These are phyloP conservation scores for Tenualosa ilisha DNA, from an alignment of 2,797 vertebrate genomes.

Conservation along the genomic window DNA sequence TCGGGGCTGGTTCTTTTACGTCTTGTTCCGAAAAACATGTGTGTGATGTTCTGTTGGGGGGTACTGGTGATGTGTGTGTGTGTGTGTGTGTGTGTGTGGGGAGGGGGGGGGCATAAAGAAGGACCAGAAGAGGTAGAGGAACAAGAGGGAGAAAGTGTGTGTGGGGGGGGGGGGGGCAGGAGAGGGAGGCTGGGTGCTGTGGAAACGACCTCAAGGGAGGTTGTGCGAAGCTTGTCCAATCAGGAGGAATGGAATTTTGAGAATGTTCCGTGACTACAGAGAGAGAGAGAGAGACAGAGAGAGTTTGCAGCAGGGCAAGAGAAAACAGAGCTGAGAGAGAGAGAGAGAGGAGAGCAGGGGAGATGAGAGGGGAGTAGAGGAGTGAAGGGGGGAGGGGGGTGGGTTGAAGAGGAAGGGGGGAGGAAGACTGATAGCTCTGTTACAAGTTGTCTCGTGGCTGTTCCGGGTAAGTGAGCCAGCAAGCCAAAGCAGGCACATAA, in stretches of 20 bases:
- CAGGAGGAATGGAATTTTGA: conserved; percentile 50
- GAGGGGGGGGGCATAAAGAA: conserved; percentile 32
- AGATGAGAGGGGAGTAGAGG: neutral
- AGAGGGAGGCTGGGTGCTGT: neutral
- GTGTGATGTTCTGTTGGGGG: neutral
- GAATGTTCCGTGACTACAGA: conserved; percentile 51
- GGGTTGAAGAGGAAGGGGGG: neutral
- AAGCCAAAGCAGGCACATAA: neutral
- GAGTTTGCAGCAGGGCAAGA: neutral
- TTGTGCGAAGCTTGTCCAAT: conserved; percentile 29
- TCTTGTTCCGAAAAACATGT: conserved; percentile 4
- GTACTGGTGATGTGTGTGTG: conserved; percentile 26
- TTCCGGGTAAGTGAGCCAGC: neutral
- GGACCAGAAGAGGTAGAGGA: too few relatives aligned
- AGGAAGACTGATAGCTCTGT: conserved; percentile 27
- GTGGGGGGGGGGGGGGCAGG: conserved; percentile 32
- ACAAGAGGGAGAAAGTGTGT: too few relatives aligned
- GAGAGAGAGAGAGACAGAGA: conserved; percentile 8
- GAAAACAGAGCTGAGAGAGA: neutral
- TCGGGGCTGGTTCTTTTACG: conserved; percentile 1
- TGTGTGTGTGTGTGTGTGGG: conserved; percentile 39
- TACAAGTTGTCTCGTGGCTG: conserved; percentile 22
- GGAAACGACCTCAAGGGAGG: conserved; percentile 48
- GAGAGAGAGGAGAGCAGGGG: neutral
- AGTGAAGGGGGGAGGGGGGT: neutral